These are phyloP conservation scores for Enoplosus armatus DNA, from an alignment of 2,797 vertebrate genomes.

Conservation along the genomic window DNA sequence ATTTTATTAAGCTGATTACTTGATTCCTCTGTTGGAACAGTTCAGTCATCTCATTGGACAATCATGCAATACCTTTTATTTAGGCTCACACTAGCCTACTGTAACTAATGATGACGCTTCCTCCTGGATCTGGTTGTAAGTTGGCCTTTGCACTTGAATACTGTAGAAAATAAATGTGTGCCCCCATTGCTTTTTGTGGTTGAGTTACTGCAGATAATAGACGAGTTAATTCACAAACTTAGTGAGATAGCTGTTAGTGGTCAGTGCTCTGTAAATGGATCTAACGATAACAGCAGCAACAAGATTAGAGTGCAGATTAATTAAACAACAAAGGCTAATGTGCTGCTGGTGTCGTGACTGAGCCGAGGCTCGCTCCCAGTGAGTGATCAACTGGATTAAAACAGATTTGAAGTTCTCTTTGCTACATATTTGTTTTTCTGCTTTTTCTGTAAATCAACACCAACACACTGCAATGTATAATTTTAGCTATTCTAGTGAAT, in stretches of 20 bases:
- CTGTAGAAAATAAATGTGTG: conserved; percentile 86
- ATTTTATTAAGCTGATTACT: conserved; percentile 44
- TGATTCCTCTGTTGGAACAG: conserved; percentile 27
- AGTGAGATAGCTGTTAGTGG: background rate
- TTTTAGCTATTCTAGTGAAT: background rate
- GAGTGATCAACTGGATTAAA: conserved; percentile 47
- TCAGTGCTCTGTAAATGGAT: conserved; percentile 30
- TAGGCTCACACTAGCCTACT: conserved; percentile 24
- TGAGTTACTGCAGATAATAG: background rate
- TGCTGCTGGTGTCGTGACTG: conserved; percentile 49
- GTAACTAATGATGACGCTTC: conserved; percentile 39
- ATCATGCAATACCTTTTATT: conserved; percentile 9
- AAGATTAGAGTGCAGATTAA: conserved; percentile 54
- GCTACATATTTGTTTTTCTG: background rate
- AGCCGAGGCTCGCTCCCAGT: conserved; percentile 30
- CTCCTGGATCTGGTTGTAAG: conserved; percentile 57
- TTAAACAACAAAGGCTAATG: conserved; percentile 57
- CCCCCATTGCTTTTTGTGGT: conserved; percentile 26
- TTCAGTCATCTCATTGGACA: conserved; percentile 35
- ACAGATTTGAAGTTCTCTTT: background rate
- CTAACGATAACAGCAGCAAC: conserved; percentile 44
- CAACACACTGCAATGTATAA: background rate
- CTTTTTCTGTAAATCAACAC: background rate
- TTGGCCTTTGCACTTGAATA: conserved; percentile 79
- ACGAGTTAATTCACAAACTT: background rate